Evolutionary conservation across 2,888 invertebrate genomes (phyloP).

Genomic region (Brassicogethes aeneus): DNA sequence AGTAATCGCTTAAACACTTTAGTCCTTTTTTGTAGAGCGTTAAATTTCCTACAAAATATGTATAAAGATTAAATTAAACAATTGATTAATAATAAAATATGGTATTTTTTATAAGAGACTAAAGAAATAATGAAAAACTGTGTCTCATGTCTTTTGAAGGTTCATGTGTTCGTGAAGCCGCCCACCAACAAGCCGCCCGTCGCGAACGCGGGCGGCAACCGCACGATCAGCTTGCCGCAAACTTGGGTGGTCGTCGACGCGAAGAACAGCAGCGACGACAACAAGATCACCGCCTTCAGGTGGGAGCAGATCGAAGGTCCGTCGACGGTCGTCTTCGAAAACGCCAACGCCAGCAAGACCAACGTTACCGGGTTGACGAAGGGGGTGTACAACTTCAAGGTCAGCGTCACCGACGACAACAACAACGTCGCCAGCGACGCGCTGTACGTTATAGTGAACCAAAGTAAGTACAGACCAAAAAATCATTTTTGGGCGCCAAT

Average conservation of each 20-base stretch:
- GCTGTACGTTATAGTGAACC: conserved; percentile 70
- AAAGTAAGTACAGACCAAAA: conserved; percentile 53
- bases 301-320: conserved; percentile 77
- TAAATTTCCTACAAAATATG: no score
- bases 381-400: conserved; percentile 72
- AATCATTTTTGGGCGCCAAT: neutral
- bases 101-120: no score
- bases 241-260: conserved; percentile 77
- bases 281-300: conserved; percentile 68
- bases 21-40: no score
- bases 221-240: conserved; percentile 73
- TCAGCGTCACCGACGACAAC: conserved; percentile 78
- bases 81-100: no score
- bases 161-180: conserved; percentile 87
- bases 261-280: conserved; percentile 62
- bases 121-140: conserved; percentile 2
- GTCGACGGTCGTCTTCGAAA: conserved; percentile 46
- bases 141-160: conserved; percentile 48
- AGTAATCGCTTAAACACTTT: no score
- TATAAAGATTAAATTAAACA: no score
- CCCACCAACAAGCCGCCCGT: conserved; percentile 77
- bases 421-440: conserved; percentile 69
- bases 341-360: conserved; percentile 42
- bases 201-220: conserved; percentile 55
- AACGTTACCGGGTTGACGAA: conserved; percentile 76